Percentiles rank a stretch among this genome's conserved stretches.
These are phyloP conservation scores for Tringa solitaria DNA, from an alignment of 2,113 vertebrate genomes.

Conservation along the genomic window DNA sequence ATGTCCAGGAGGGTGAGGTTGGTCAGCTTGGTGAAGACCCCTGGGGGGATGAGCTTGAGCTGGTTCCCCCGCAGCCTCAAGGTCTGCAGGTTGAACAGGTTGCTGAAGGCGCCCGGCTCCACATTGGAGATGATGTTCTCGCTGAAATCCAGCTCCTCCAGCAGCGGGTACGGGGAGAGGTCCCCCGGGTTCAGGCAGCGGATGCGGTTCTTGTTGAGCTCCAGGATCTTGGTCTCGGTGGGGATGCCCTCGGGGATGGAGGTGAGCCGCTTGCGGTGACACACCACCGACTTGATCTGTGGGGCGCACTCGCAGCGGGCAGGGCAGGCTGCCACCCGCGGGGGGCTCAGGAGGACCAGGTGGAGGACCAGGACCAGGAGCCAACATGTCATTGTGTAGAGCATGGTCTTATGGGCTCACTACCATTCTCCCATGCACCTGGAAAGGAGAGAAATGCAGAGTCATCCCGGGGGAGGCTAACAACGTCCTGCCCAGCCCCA, in stretches of 20 bases:
- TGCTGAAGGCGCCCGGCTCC: constrained; percentile 91
- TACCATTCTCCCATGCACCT: constrained; percentile 81
- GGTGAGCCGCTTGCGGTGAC: constrained; percentile 86
- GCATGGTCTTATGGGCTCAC: constrained; percentile 69
- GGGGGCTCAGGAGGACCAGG: constrained; percentile 68
- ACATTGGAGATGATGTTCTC: constrained; percentile 92
- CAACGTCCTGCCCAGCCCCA: accelerated
- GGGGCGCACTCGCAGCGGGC: constrained; percentile 88
- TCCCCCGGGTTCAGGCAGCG: constrained; percentile 91
- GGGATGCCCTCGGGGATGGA: constrained; percentile 90
- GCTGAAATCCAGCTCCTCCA: constrained; percentile 93
- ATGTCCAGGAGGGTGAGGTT: constrained; percentile 94
- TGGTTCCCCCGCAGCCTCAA: constrained; percentile 89
- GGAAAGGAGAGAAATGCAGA: background rate
- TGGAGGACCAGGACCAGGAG: constrained; percentile 75
- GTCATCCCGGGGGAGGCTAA: background rate
- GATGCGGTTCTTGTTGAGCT: constrained; percentile 91
- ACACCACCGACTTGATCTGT: constrained; percentile 81
- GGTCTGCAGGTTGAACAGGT: constrained; percentile 82
- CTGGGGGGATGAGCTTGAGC: constrained; percentile 90
- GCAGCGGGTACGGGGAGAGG: constrained; percentile 78
- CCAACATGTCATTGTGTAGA: constrained; percentile 75
- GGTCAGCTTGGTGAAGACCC: constrained; percentile 88
- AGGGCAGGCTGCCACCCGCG: constrained; percentile 74
- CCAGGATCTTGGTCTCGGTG: constrained; percentile 84